Evolutionary conservation across 2,797 vertebrate species (phyloP).

Genomic region (Pteropus rufus): DNA sequence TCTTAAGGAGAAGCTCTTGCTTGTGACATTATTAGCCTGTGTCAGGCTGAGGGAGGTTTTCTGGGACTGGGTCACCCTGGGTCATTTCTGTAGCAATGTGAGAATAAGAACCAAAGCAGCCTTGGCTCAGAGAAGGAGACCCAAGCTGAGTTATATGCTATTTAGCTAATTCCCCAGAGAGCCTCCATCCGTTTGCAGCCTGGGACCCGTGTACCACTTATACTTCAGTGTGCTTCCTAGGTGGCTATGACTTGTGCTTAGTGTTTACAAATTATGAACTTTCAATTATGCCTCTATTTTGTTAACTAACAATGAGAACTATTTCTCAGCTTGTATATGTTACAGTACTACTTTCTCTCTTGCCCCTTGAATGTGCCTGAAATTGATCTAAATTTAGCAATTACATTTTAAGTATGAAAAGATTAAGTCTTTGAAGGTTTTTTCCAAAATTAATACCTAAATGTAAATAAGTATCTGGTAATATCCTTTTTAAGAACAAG

Average conservation of each 20-base stretch:
- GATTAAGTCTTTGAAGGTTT: not conserved
- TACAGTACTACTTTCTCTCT: not conserved
- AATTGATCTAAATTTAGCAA: constrained; percentile 4
- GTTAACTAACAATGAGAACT: not conserved
- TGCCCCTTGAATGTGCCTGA: not conserved
- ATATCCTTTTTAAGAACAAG: not conserved
- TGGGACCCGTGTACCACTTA: not conserved
- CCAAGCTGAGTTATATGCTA: accelerated
- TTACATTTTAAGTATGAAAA: not conserved
- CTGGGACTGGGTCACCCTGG: not conserved
- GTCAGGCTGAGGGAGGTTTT: not conserved
- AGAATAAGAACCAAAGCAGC: not conserved
- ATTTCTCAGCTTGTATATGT: not conserved
- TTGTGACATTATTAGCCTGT: not conserved
- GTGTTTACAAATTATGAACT: not conserved
- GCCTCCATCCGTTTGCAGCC: not conserved
- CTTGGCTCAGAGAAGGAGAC: not conserved
- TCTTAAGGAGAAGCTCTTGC: not conserved
- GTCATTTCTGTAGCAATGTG: not conserved
- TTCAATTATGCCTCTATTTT: not conserved
- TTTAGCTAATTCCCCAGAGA: not conserved
- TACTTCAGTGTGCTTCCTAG: not conserved
- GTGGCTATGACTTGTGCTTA: not conserved
- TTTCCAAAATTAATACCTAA: constrained; percentile 15
- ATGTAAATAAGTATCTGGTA: not conserved